These are phyloP conservation scores for Drosophila mimetica DNA, from an alignment of 2,888 invertebrate species.

Conservation along the genomic window DNA sequence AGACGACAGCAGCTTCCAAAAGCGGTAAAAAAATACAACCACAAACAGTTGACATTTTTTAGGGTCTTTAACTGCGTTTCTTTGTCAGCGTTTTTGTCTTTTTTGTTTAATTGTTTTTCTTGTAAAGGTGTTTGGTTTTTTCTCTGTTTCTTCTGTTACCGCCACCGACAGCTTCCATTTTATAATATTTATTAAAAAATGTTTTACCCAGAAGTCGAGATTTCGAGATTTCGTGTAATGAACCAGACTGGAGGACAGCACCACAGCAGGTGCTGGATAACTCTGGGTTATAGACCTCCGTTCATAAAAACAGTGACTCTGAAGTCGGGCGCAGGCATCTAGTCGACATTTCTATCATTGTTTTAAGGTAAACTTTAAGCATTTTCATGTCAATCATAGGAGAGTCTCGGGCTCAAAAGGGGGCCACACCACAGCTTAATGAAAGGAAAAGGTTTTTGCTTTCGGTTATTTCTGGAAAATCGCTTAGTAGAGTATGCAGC, in stretches of 20 bases:
- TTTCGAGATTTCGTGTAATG: constrained; percentile 71
- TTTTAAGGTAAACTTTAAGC: constrained; percentile 84
- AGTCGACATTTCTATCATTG: constrained; percentile 76
- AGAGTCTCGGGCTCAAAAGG: constrained; percentile 1
- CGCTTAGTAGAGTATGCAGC: constrained; percentile 7
- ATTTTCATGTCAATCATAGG: constrained; percentile 82
- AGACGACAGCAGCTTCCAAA: constrained; percentile 55
- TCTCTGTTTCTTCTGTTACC: constrained; percentile 6
- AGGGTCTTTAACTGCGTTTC: constrained; percentile 77
- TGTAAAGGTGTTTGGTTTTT: constrained; percentile 55
- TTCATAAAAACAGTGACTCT: constrained; percentile 17
- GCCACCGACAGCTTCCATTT: constrained; percentile 64
- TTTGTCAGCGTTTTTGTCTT: constrained; percentile 43
- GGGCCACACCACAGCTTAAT: constrained; percentile 11
- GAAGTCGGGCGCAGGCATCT: constrained; percentile 18
- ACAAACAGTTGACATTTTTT: constrained; percentile 72
- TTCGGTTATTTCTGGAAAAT: constrained; percentile 15
- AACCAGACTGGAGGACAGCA: constrained; percentile 57
- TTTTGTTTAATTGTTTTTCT: constrained; percentile 75
- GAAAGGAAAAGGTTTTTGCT: constrained; percentile 32
- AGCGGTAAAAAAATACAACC: constrained; percentile 38
- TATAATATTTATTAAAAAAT: constrained; percentile 78
- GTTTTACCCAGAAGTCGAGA: constrained; percentile 77
- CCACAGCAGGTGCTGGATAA: constrained; percentile 66
- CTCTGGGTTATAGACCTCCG: constrained; percentile 37